Evolutionary conservation across 2,888 invertebrate species (phyloP), one percentile per base, ranked within the genome.

Genomic region (Habroteleia sp.): DNA sequence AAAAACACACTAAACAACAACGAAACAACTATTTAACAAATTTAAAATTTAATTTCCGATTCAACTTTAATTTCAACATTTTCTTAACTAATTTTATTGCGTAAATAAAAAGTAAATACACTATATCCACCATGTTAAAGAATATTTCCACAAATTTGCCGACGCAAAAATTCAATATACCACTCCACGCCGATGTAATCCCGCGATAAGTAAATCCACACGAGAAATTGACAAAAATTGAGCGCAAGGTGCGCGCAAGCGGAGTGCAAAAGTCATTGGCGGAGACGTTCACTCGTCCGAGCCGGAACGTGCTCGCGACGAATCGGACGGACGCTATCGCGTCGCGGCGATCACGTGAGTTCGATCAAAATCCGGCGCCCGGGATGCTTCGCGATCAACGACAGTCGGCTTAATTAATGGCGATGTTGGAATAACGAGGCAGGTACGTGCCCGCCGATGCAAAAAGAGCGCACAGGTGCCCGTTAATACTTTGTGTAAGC

Each of bases 351-450:
- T 60, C 65, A 62, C 41, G 29, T 48, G 60, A 68, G 31, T 54
- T 72, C 68, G 63, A 72, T 73, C 68, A 41, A 68, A 63, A 56
- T 73, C 63, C 72, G 27, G 60, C 62, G 50, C 33, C 31, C 23
- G 17, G 46, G 66, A 71, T 56, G 63, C 74, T 37, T 41, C 56
- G 58, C 54, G 54, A 41, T 54, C 56, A 66, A 37, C 66, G 74
- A 66, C 72, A 68, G 71, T 69, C 52, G 62, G 56, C 79, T 79
- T 83, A 82, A 84, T 83, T 82, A 82, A 80, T 79, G 78, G 80
- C 79, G 81, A 82, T 82, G 82, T 80, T 79, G 79, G 76, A 81
- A 80, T 82, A 82, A 82, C 80, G 79, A 82, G 80, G 80, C 56
- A 39, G 39, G 29, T 56, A 56, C 74, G 78, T 71, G 69, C 56